Conservation (phyloP, 1,140 invertebrate genomes). For the Diorhabda elongata region DNA sequence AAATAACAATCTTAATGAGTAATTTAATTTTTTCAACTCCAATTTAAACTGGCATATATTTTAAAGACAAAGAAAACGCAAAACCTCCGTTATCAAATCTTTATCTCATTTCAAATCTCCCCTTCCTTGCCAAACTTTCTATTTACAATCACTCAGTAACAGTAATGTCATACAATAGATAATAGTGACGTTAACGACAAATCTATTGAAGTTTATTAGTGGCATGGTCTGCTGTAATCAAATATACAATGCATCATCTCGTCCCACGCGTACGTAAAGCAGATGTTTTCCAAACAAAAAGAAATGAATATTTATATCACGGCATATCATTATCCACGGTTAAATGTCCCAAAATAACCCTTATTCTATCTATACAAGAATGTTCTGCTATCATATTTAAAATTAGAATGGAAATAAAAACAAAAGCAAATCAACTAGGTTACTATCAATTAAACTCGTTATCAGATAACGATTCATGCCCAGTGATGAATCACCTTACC, state of each 20-base stretch:
- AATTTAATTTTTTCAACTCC: background rate
- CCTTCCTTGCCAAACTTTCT: slow-evolving; percentile 42
- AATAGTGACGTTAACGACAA: background rate
- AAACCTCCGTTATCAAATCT: slow-evolving; percentile 34
- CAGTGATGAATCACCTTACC: slow-evolving; percentile 42
- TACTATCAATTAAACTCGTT: slow-evolving; percentile 9
- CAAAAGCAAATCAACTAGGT: slow-evolving; percentile 20
- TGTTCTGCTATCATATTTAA: slow-evolving; percentile 15
- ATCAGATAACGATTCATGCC: slow-evolving; percentile 7
- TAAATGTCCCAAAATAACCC: slow-evolving; percentile 27
- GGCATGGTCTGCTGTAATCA: slow-evolving; percentile 32
- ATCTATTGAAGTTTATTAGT: slow-evolving; percentile 10
- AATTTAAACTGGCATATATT: background rate
- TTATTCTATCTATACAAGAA: slow-evolving; percentile 23
- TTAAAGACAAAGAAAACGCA: slow-evolving; percentile 24
- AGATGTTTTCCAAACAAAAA: slow-evolving; percentile 40
- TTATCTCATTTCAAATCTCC: slow-evolving; percentile 34
- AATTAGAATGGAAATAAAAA: slow-evolving; percentile 6
- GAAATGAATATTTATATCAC: slow-evolving; percentile 33
- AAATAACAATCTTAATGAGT: background rate
- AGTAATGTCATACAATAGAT: slow-evolving; percentile 14
- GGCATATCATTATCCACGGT: slow-evolving; percentile 18
- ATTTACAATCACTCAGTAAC: slow-evolving; percentile 27
- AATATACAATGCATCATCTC: slow-evolving; percentile 29
- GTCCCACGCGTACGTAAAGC: slow-evolving; percentile 30